Percentiles rank a stretch among this genome's conserved stretches.
These are phyloP conservation scores for Sylvietta virens DNA, from an alignment of 2,113 vertebrate species.

Conservation along the genomic window DNA sequence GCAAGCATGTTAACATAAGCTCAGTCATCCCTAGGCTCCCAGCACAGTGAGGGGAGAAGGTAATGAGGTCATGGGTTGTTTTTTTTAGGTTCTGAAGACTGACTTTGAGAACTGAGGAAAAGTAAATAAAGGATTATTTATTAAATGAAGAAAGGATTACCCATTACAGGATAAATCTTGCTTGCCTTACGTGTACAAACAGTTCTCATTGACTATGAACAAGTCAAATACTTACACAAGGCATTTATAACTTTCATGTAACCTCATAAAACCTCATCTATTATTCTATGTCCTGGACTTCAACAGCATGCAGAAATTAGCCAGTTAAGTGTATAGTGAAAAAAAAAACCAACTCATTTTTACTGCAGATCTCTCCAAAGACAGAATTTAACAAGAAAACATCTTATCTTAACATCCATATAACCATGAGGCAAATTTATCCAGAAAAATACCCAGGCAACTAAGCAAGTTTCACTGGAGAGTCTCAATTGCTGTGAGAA, in stretches of 20 bases:
- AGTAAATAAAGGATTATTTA: conserved; percentile 63
- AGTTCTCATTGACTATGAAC: conserved; percentile 43
- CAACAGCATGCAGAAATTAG: not conserved
- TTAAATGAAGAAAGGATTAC: conserved; percentile 63
- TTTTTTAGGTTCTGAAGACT: conserved; percentile 41
- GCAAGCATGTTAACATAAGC: not conserved
- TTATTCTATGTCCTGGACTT: not conserved
- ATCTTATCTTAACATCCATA: not conserved
- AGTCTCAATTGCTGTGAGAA: not conserved
- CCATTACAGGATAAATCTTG: conserved; percentile 53
- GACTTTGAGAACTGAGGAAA: conserved; percentile 45
- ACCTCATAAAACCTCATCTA: not conserved
- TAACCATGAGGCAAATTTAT: not conserved
- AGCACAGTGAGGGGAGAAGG: conserved; percentile 35
- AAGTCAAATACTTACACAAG: conserved; percentile 49
- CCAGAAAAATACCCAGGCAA: not conserved
- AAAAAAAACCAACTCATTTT: not conserved
- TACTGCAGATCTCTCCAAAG: not conserved
- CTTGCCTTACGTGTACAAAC: conserved; percentile 21
- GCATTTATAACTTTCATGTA: conserved; percentile 22
- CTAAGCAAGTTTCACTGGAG: not conserved
- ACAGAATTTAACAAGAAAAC: not conserved
- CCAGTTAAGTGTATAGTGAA: not conserved
- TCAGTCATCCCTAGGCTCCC: conserved; percentile 21
- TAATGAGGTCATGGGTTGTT: conserved; percentile 52